Percentiles rank a stretch among this genome's conserved stretches.
Conservation (phyloP, 2,113 vertebrate species). For the Corythornis madagascariensis region DNA sequence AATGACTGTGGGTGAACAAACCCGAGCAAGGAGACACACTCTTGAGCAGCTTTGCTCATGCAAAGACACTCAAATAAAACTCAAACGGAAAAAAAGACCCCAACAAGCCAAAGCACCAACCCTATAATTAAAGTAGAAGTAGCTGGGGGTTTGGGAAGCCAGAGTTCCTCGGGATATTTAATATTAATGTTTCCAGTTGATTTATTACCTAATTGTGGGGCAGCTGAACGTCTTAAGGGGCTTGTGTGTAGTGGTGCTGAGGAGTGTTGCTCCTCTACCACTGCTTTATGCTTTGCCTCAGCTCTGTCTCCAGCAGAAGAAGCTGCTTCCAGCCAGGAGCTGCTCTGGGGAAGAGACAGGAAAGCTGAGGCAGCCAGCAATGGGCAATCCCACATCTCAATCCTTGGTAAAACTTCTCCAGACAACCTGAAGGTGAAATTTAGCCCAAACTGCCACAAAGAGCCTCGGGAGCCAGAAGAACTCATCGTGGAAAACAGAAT, state of each 20-base stretch:
- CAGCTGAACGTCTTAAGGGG: background rate
- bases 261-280: background rate
- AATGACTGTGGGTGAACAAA: background rate
- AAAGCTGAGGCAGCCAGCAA: background rate
- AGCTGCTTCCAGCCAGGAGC: background rate
- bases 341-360: background rate
- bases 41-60: background rate
- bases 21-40: background rate
- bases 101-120: background rate
- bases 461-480: background rate
- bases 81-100: background rate
- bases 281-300: background rate
- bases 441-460: background rate
- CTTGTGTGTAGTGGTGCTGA: background rate
- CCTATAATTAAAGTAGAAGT: background rate
- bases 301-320: background rate
- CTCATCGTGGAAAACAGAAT: background rate
- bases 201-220: slow-evolving; percentile 44
- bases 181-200: slow-evolving; percentile 11
- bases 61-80: background rate
- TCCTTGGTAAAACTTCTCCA: background rate
- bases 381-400: background rate
- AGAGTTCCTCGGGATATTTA: slow-evolving; percentile 10
- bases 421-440: background rate
- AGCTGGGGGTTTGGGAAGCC: background rate